These are phyloP conservation scores for Hydraecia micacea DNA, from an alignment of 2,888 invertebrate genomes.

Conservation along the genomic window DNA sequence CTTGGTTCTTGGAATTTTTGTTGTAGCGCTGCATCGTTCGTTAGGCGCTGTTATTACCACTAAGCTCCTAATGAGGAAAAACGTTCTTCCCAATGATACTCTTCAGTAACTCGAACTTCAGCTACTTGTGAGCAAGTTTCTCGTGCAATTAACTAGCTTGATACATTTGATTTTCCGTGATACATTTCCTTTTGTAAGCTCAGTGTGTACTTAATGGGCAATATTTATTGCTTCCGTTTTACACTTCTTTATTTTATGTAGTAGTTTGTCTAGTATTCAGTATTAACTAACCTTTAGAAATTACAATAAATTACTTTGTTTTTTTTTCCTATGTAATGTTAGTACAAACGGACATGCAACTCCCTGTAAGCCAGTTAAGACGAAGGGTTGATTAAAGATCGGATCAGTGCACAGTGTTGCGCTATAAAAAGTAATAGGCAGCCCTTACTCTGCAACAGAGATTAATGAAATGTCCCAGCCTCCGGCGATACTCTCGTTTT, in stretches of 20 bases:
- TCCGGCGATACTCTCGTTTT: constrained; percentile 44
- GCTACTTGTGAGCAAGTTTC: constrained; percentile 74
- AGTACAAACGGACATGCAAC: constrained; percentile 10
- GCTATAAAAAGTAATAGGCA: constrained; percentile 51
- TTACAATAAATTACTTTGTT: constrained; percentile 8
- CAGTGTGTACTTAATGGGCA: constrained; percentile 54
- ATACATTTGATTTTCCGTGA: constrained; percentile 75
- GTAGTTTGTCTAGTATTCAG: constrained; percentile 39
- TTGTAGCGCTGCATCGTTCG: constrained; percentile 73
- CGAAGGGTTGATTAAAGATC: constrained; percentile 43
- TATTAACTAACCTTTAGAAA: constrained; percentile 16
- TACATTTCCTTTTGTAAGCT: constrained; percentile 69
- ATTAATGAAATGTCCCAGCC: constrained; percentile 53
- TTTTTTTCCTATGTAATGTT: not conserved
- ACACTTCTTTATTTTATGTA: constrained; percentile 46
- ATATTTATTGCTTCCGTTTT: constrained; percentile 63
- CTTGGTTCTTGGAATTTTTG: constrained; percentile 55
- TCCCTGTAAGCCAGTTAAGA: constrained; percentile 1
- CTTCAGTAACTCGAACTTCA: constrained; percentile 75
- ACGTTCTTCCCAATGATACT: constrained; percentile 75
- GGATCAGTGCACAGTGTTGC: constrained; percentile 28
- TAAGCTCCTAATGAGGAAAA: constrained; percentile 82
- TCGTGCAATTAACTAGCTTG: constrained; percentile 78
- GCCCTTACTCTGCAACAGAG: constrained; percentile 34
- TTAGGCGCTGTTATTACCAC: constrained; percentile 76